These are phyloP conservation scores for Wiebesia pumilae DNA, from an alignment of 1,140 invertebrate genomes.

Conservation along the genomic window DNA sequence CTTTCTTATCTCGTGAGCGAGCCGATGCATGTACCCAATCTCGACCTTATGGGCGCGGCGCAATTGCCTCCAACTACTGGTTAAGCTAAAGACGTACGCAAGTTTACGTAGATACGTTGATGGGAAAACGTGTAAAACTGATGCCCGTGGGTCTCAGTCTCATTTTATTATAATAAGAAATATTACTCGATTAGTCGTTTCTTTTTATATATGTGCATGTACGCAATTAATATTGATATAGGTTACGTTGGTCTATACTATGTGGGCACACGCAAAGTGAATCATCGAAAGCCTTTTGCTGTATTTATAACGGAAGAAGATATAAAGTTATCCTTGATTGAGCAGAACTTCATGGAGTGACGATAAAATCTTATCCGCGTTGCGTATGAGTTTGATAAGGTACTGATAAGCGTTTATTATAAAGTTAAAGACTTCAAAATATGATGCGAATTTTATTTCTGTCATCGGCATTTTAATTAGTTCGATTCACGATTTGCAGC, in stretches of 20 bases:
- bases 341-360: not conserved
- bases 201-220: not conserved
- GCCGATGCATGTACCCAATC: no score
- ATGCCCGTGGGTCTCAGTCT: not conserved
- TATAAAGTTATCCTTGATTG: not conserved
- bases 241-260: not conserved
- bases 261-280: not conserved
- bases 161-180: not conserved
- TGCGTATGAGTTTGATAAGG: not conserved
- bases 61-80: not conserved
- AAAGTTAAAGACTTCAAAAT: not conserved
- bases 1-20: not conserved
- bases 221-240: not conserved
- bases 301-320: not conserved
- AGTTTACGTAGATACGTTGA: no score
- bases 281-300: not conserved
- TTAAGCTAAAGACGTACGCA: not conserved
- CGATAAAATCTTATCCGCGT: not conserved
- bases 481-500: not conserved
- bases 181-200: not conserved
- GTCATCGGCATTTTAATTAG: not conserved
- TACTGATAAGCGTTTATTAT: not conserved
- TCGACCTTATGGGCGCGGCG: not conserved
- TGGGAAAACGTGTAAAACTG: no score
- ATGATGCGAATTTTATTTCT: not conserved